phyloP scores from a whole-genome alignment of 2,888 invertebrate species.

The Macrophya alboannulata region DNA sequence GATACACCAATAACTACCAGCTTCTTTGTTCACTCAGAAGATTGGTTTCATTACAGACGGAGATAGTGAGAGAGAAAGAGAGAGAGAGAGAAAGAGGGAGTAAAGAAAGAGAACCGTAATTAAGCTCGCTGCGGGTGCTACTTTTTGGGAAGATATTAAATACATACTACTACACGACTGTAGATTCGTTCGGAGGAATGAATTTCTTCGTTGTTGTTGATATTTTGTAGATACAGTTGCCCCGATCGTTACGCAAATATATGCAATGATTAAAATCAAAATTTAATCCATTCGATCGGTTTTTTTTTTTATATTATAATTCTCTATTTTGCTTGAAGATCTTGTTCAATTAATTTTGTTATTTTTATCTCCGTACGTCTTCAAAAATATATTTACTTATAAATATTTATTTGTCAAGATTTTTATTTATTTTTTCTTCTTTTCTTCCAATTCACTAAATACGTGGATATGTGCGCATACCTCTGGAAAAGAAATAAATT shows the following conservation, averaged over 20 bases:
- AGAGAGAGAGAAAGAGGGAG: slow-evolving; percentile 47
- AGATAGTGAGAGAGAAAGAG: slow-evolving; percentile 58
- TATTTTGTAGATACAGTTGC: not conserved
- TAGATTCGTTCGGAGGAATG: not conserved
- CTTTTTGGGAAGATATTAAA: not conserved
- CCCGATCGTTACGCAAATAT: too few species aligned
- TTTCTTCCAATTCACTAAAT: not conserved
- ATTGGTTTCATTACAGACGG: slow-evolving; percentile 24
- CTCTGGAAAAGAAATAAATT: not conserved
- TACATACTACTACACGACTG: too few species aligned
- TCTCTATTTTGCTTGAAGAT: not conserved
- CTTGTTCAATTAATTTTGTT: not conserved
- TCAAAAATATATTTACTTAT: not conserved
- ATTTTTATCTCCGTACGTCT: not conserved
- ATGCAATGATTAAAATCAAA: not conserved
- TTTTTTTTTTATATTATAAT: not conserved
- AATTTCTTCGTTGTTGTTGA: not conserved
- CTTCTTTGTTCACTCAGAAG: slow-evolving; percentile 3
- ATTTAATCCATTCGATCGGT: not conserved
- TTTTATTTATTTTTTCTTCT: not conserved
- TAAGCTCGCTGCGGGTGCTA: slow-evolving; percentile 1
- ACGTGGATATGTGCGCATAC: not conserved
- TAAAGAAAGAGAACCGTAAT: slow-evolving; percentile 12
- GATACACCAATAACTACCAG: not conserved
- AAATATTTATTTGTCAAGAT: not conserved